phyloP scores from a whole-genome alignment of 2,888 invertebrate genomes.

The Escarpia spicata region DNA sequence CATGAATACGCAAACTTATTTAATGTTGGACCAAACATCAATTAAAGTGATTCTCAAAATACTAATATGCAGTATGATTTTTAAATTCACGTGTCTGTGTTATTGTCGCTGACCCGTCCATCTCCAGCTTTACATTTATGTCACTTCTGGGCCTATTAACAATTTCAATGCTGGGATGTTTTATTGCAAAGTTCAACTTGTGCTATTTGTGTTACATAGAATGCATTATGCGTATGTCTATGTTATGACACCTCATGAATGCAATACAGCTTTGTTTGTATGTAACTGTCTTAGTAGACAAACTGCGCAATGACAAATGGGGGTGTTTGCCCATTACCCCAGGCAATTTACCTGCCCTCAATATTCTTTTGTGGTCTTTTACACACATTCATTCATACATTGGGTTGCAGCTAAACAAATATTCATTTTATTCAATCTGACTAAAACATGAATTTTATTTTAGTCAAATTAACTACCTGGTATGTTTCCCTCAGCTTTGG shows the following conservation, averaged over 20 bases:
- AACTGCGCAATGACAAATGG: background rate
- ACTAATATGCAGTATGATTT: too few relatives aligned
- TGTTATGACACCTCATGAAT: background rate
- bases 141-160: background rate
- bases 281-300: background rate
- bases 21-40: too few relatives aligned
- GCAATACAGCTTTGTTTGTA: background rate
- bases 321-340: background rate
- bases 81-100: too few relatives aligned
- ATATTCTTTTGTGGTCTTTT: background rate
- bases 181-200: background rate
- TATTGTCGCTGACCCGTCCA: too few relatives aligned
- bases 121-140: too few relatives aligned
- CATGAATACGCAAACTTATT: too few relatives aligned
- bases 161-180: background rate
- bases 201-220: background rate
- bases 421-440: background rate
- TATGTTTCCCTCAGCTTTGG: background rate
- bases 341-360: background rate
- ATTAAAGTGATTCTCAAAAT: too few relatives aligned
- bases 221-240: background rate
- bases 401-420: background rate
- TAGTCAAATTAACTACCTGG: background rate
- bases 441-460: conserved; percentile 3
- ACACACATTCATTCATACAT: background rate